Base-by-base conservation (phyloP, 2,888 invertebrate genomes). In the Drosophila meridiana region DNA sequence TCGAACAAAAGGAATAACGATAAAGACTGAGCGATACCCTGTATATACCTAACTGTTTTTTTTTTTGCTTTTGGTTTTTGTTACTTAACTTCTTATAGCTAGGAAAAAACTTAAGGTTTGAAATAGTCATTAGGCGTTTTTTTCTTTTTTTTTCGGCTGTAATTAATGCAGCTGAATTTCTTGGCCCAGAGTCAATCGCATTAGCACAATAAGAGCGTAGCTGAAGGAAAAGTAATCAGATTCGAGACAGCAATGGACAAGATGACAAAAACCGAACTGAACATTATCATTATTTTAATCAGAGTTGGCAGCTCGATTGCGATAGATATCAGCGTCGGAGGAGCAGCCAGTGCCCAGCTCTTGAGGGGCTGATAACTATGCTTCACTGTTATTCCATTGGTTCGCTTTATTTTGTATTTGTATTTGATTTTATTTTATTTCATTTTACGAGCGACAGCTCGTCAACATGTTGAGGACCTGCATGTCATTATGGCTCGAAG, bases 271-370 rank as follows among this genome's bases (percentile, higher is more conserved):
- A 55, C 64, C 47, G 63, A 57, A 47, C 48, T 62, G 61, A 30
- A 71, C 61, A 69, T 76, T 73, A 78, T 73, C 84, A 72, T 73
- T 77, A 83, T 81, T 89, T 86, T 81, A 88, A 83, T 80, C 78
- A 88, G 71, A 76, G 72, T 57, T 80, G 72, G 63, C 76, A 71
- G 71, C 65, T 72, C 60, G 60, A 75, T 61, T 74, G 60, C 74
- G 84, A 85, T 81, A 76, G 76, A 74, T 73, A 83, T 80, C 69
- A 40, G 52, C 28, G 48, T 53, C 80, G 75, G 71, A 75, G 73
- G 50, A 36, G 42, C 47, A 50, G 42, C 45, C 58, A 34, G 14
- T 14, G 43, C 8, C 36, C 20, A 57, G 11, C n/a, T 28, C 56
- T 11, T 20, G 14, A 13, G 7, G 11, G 11, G 40, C 72, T 60